A percentile compares a stretch with the other conserved stretches of the same genome.
Evolutionary conservation across 2,797 vertebrate genomes (phyloP).

Genomic region (Lerista edwardsae): DNA sequence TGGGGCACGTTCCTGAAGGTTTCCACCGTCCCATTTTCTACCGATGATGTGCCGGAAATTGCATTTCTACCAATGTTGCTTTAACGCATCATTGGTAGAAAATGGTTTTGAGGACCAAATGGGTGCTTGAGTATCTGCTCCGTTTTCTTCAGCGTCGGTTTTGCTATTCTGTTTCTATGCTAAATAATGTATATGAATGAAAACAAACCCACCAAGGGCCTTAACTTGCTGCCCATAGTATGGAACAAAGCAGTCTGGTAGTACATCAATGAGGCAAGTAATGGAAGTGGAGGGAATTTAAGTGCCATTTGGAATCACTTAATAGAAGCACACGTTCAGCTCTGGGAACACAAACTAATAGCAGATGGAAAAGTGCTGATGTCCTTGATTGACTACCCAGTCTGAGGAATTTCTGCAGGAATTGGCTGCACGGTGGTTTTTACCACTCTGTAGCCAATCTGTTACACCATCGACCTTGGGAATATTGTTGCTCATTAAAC

Average conservation of each 20-base stretch:
- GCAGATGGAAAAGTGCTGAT: background rate
- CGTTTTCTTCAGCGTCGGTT: background rate
- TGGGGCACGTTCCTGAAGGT: background rate
- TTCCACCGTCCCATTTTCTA: too few relatives aligned
- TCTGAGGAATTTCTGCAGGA: slow-evolving; percentile 11
- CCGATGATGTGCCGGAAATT: too few relatives aligned
- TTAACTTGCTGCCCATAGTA: background rate
- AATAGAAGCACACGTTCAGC: background rate
- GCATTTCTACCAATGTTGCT: too few relatives aligned
- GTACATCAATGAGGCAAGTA: slow-evolving; percentile 21
- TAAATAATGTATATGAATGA: slow-evolving; percentile 32
- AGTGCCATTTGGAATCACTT: background rate
- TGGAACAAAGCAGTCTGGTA: slow-evolving; percentile 4
- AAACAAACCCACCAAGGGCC: background rate
- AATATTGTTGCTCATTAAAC: background rate
- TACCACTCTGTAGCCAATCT: background rate
- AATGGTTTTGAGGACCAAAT: background rate
- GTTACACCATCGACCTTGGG: background rate
- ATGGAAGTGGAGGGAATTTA: slow-evolving; percentile 25
- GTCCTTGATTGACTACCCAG: slow-evolving; percentile 13
- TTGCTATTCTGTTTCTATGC: background rate
- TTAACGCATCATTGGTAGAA: too few relatives aligned
- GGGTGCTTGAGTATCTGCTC: background rate
- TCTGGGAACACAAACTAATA: slow-evolving; percentile 15
- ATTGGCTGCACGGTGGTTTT: background rate